phyloP scores from a whole-genome alignment of 2,113 vertebrate genomes.

The Sterrhoptilus dennistouni region DNA sequence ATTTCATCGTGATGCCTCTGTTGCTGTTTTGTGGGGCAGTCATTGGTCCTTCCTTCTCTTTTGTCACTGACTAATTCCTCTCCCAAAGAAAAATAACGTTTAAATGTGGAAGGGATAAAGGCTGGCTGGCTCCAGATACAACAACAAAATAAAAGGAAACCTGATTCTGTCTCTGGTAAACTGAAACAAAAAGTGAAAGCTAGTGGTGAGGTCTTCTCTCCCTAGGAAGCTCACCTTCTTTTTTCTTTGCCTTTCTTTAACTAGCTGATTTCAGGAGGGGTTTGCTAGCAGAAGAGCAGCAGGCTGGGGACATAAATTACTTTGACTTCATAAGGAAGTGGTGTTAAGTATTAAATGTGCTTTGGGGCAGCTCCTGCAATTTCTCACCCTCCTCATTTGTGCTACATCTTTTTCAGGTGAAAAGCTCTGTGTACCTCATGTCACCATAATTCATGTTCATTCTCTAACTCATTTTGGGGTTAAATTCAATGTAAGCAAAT shows the following conservation, averaged over 20 bases:
- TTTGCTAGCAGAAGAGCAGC: not conserved
- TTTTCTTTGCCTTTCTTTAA: not conserved
- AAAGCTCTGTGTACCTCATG: not conserved
- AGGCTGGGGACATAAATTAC: not conserved
- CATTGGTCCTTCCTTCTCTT: slow-evolving; percentile 13
- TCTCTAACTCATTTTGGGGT: not conserved
- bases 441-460: not conserved
- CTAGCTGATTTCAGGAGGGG: not conserved
- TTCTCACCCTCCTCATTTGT: not conserved
- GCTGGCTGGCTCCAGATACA: not conserved
- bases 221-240: not conserved
- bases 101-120: not conserved
- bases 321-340: not conserved
- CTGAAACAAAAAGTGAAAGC: slow-evolving; percentile 13
- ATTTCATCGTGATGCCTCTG: not conserved
- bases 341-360: not conserved
- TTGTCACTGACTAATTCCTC: slow-evolving; percentile 12
- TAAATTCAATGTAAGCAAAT: not conserved
- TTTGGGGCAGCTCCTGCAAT: not conserved
- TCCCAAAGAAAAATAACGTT: not conserved
- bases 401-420: not conserved
- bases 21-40: not conserved
- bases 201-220: not conserved
- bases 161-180: not conserved
- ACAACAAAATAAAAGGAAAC: not conserved